These are phyloP conservation scores for Melangyna quadrimaculata DNA, from an alignment of 2,888 invertebrate genomes.

Conservation along the genomic window DNA sequence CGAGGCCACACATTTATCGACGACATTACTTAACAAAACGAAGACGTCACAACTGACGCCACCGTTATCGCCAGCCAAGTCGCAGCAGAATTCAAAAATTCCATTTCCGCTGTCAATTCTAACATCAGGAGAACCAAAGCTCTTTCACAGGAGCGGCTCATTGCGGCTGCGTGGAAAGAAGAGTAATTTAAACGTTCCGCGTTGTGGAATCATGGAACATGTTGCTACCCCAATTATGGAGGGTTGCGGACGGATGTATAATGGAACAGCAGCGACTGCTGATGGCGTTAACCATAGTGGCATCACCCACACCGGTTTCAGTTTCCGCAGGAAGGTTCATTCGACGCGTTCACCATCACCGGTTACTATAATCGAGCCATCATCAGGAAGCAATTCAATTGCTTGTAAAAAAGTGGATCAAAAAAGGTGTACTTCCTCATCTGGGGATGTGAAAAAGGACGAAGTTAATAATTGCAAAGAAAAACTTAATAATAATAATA, in stretches of 20 bases:
- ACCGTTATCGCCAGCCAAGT: constrained; percentile 69
- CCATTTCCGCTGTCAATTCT: constrained; percentile 73
- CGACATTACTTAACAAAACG: constrained; percentile 43
- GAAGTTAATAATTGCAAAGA: constrained; percentile 38
- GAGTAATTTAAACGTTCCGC: constrained; percentile 77
- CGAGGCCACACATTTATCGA: constrained; percentile 20
- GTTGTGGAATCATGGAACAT: constrained; percentile 73
- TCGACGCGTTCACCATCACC: constrained; percentile 55
- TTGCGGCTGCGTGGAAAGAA: constrained; percentile 86
- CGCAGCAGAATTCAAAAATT: constrained; percentile 61
- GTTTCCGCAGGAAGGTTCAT: constrained; percentile 67
- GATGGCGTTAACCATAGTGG: constrained; percentile 70
- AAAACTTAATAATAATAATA: constrained; percentile 39
- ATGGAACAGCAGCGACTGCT: constrained; percentile 70
- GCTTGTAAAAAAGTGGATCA: constrained; percentile 45
- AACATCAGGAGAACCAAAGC: constrained; percentile 71
- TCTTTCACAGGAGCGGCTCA: constrained; percentile 85
- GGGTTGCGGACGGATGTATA: constrained; percentile 58
- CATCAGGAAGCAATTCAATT: constrained; percentile 28
- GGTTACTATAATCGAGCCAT: constrained; percentile 11
- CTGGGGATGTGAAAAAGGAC: constrained; percentile 53
- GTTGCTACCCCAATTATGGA: constrained; percentile 72
- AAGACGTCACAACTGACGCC: constrained; percentile 75
- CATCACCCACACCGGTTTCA: constrained; percentile 71
- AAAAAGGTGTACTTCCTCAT: constrained; percentile 17